These are phyloP conservation scores for Cyphomyrus discorhynchus DNA, from an alignment of 2,113 vertebrate genomes.

Conservation along the genomic window DNA sequence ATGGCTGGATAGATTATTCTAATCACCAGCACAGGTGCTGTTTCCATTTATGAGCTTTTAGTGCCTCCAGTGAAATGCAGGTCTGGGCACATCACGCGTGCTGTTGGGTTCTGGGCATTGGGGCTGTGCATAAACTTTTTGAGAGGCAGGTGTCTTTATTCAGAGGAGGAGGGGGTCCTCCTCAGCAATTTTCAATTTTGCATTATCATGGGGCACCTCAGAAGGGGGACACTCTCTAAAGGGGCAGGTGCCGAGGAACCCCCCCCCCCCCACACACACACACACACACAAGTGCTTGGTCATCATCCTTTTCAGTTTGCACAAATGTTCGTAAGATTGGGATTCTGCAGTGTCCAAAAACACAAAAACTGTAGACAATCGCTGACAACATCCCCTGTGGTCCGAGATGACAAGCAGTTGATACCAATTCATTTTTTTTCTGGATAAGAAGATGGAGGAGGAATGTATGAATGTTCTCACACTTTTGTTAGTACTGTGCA, in stretches of 20 bases:
- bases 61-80: not conserved
- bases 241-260: not conserved
- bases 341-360: not conserved
- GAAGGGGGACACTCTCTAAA: not conserved
- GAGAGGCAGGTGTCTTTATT: not conserved
- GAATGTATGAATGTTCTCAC: not conserved
- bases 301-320: not conserved
- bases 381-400: not conserved
- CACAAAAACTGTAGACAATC: not conserved
- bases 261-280: not conserved
- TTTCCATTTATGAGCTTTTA: not conserved
- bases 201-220: not conserved
- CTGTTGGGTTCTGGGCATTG: not conserved
- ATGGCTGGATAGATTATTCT: not conserved
- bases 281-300: not conserved
- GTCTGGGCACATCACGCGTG: not conserved
- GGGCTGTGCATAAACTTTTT: not conserved
- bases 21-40: not conserved
- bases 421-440: not conserved
- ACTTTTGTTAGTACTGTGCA: not conserved
- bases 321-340: not conserved
- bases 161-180: not conserved
- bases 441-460: not conserved
- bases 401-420: not conserved
- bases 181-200: not conserved